Evolutionary conservation across 2,113 vertebrate genomes (phyloP), one percentile per base, ranked within the genome.

Genomic region (Trogon melanurus): DNA sequence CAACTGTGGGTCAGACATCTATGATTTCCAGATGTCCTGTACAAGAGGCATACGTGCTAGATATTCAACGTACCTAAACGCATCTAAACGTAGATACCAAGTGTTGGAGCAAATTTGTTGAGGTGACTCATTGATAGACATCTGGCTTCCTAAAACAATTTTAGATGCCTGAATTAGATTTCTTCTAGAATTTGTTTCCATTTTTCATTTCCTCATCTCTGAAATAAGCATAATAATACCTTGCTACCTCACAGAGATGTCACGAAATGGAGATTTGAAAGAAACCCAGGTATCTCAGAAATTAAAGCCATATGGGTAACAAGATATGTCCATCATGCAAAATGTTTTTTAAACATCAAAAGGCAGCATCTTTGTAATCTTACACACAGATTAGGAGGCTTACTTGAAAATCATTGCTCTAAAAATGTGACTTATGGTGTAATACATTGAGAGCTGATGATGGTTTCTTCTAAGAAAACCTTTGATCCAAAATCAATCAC

Each of bases 281-380:
- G 45, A 56, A 87, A 69, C 1, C n/a, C 27, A 50, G 53, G 30
- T 45, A 61, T 50, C 22, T 61, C 57, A 72, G 61, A 91, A 95
- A 86, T 81, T 69, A 79, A 89, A 95, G 30, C 50, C 2, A 0
- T 75, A 44, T 38, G 27, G 36, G 66, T 75, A 91, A 57, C 29
- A 88, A 65, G 76, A 82, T 79, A 82, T 8, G 57, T 53, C 74
- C 34, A 54, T 92, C 34, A 10, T 41, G 29, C 32, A 75, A 80
- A 91, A 72, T 87, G 44, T 29, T 70, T 85, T 94, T 93, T 70
- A 34, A 85, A 91, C 50, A 79, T 85, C 85, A 91, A 89, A 95
- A 95, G 50, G 27, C 16, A 85, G 27, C 6, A 80, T 34, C 27
- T 94, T 81, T 89, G 62, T 88, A 85, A 85, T 69, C 50, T 85